These are phyloP conservation scores for Gymnocheta viridis DNA, from an alignment of 2,888 invertebrate genomes.

Conservation along the genomic window DNA sequence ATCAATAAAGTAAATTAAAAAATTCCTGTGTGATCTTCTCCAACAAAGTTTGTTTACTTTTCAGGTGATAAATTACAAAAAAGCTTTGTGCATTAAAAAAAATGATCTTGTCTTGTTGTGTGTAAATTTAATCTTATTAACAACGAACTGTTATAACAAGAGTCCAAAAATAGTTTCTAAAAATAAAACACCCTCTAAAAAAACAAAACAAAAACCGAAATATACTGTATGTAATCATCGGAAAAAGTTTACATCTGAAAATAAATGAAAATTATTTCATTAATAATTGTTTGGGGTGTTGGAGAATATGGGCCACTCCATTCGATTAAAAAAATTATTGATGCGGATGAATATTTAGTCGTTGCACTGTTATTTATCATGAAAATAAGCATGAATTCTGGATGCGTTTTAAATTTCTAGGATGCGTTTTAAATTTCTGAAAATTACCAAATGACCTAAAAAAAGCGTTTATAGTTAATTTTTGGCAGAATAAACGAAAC, in stretches of 20 bases:
- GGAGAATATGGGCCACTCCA: background rate
- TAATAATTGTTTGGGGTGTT: background rate
- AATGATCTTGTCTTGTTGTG: background rate
- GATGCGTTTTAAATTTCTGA: no score
- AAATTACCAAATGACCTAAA: no score
- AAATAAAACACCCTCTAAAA: constrained; percentile 26
- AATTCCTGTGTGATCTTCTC: background rate
- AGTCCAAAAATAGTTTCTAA: constrained; percentile 11
- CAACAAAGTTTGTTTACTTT: constrained; percentile 12
- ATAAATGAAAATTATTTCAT: background rate
- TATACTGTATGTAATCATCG: no score
- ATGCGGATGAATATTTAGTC: no score
- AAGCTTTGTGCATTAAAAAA: constrained; percentile 16
- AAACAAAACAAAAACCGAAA: background rate
- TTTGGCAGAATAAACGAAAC: no score
- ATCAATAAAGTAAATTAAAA: background rate
- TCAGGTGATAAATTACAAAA: constrained; percentile 22
- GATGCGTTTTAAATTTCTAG: no score
- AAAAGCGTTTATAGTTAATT: no score
- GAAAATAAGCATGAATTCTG: no score
- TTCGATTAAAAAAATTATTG: no score
- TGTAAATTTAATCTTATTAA: constrained; percentile 19
- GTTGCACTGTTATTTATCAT: no score
- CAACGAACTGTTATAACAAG: background rate
- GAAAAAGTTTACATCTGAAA: background rate